Evolutionary conservation across 2,888 invertebrate genomes (phyloP).

Genomic region (Trilocha varians): DNA sequence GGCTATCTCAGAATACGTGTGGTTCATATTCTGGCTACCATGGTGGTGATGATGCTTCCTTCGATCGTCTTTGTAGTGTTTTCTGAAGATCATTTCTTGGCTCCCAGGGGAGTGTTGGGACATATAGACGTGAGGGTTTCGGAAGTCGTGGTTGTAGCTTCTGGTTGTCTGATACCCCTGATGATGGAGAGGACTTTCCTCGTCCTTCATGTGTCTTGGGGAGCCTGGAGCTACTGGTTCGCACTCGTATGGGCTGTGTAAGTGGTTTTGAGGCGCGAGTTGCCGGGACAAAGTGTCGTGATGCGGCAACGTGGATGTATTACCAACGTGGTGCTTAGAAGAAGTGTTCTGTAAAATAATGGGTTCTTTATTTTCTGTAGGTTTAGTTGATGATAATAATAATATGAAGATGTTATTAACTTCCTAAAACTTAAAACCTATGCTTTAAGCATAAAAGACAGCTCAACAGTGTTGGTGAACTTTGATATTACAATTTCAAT

Average conservation of each 20-base stretch:
- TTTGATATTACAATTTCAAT: slow-evolving; percentile 5
- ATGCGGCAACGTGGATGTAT: slow-evolving; percentile 78
- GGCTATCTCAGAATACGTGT: slow-evolving; percentile 84
- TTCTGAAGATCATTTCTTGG: slow-evolving; percentile 61
- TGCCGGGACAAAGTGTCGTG: slow-evolving; percentile 72
- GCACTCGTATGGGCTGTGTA: slow-evolving; percentile 71
- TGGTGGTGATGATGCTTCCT: slow-evolving; percentile 66
- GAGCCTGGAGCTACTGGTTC: slow-evolving; percentile 61
- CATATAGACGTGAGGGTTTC: slow-evolving; percentile 65
- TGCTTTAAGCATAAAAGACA: slow-evolving; percentile 18
- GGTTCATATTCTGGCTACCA: slow-evolving; percentile 76
- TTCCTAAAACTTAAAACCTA: background rate
- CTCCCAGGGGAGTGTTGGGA: slow-evolving; percentile 64
- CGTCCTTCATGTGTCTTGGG: slow-evolving; percentile 60
- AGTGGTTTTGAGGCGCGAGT: slow-evolving; percentile 61
- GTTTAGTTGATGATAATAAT: background rate
- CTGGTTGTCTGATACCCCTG: slow-evolving; percentile 62
- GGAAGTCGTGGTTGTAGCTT: slow-evolving; percentile 64
- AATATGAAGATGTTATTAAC: background rate
- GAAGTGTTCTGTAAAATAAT: slow-evolving; percentile 81
- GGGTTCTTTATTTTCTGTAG: background rate
- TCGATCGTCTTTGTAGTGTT: slow-evolving; percentile 62
- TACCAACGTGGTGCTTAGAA: slow-evolving; percentile 83
- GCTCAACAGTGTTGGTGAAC: slow-evolving; percentile 21
- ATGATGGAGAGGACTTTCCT: slow-evolving; percentile 57